A percentile compares a stretch with the other conserved stretches of the same genome.
Evolutionary conservation across 2,888 invertebrate genomes (phyloP).

Genomic region (Agrotis puta): DNA sequence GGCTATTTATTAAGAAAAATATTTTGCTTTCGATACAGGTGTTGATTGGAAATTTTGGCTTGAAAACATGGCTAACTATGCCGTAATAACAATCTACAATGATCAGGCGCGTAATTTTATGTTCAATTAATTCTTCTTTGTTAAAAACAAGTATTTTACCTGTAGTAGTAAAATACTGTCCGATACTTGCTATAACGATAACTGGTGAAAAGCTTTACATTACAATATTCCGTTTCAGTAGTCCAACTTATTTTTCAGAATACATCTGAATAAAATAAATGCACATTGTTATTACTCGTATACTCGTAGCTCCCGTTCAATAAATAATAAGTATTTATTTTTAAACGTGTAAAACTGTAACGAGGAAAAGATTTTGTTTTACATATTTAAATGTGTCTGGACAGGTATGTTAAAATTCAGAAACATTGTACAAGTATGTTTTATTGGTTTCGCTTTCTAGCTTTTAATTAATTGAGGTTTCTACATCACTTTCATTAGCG

Average conservation of each 20-base stretch:
- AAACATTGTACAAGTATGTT: slow-evolving; percentile 1
- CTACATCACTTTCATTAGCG: neutral
- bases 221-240: neutral
- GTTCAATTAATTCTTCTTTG: neutral
- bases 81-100: too few species aligned
- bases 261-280: neutral
- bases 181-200: neutral
- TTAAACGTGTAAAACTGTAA: neutral
- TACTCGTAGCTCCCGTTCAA: too few species aligned
- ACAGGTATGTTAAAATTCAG: neutral
- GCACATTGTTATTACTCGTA: neutral
- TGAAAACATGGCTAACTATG: too few species aligned
- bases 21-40: too few species aligned
- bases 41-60: too few species aligned
- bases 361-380: neutral
- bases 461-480: neutral
- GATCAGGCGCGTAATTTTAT: neutral
- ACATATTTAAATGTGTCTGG: neutral
- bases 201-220: neutral
- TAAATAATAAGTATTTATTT: neutral
- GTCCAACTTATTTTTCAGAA: neutral
- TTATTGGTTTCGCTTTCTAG: neutral
- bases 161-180: neutral
- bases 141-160: neutral
- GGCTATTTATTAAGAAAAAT: too few species aligned